These are phyloP conservation scores for Cyphomyrus plagiostoma DNA, from an alignment of 2,113 vertebrate species.

Conservation along the genomic window DNA sequence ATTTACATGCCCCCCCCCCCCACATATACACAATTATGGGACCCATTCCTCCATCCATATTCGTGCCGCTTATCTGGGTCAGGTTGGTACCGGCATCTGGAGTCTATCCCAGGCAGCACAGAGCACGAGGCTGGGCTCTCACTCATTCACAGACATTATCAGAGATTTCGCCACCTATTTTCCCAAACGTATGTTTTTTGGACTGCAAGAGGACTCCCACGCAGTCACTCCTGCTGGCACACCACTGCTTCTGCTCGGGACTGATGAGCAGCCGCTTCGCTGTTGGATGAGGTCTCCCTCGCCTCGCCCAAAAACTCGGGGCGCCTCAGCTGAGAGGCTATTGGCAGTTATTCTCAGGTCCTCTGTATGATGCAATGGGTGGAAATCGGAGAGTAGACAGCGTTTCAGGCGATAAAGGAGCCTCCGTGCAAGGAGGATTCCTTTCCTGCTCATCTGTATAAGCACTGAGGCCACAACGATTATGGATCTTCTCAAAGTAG, in stretches of 20 bases:
- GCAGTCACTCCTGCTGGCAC: background rate
- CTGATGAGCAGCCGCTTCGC: background rate
- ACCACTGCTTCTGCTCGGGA: background rate
- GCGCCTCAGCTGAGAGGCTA: slow-evolving; percentile 21
- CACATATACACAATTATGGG: background rate
- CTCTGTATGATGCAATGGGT: background rate
- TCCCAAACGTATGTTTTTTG: background rate
- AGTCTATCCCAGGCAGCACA: background rate
- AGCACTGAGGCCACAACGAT: background rate
- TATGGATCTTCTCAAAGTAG: background rate
- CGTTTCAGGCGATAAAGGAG: background rate
- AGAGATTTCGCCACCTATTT: background rate
- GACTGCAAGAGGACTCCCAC: background rate
- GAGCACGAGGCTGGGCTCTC: background rate
- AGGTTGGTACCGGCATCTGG: background rate
- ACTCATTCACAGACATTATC: background rate
- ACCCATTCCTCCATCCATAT: background rate
- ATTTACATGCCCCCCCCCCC: background rate
- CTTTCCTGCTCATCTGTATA: background rate
- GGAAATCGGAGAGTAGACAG: slow-evolving; percentile 23
- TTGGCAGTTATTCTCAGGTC: background rate
- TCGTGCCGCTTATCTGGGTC: background rate
- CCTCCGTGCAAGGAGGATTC: background rate
- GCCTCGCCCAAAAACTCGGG: background rate
- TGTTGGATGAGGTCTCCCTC: background rate